These are phyloP conservation scores for Chloropsis cyanopogon DNA, from an alignment of 2,113 vertebrate species.

Conservation along the genomic window DNA sequence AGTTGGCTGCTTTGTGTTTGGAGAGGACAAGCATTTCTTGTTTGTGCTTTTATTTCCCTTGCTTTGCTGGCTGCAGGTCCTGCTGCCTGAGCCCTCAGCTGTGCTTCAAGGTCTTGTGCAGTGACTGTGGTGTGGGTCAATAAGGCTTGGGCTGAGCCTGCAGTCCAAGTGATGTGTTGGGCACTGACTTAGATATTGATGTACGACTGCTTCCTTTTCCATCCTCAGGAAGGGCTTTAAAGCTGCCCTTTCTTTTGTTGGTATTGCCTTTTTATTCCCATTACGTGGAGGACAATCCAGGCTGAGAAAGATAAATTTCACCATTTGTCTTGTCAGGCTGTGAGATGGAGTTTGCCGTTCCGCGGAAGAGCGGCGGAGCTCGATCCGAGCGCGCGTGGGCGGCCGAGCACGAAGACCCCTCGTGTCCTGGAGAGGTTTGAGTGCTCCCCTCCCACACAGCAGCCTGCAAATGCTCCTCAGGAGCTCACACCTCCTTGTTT, in stretches of 20 bases:
- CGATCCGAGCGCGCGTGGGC: background rate
- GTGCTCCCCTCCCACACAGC: background rate
- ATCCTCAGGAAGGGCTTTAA: background rate
- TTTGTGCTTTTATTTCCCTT: background rate
- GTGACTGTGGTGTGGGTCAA: background rate
- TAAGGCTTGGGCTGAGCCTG: conserved; percentile 9
- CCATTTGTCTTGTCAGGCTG: conserved; percentile 61
- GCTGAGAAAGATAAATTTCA: conserved; percentile 47
- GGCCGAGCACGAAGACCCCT: background rate
- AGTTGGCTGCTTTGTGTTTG: background rate
- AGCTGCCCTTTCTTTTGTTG: background rate
- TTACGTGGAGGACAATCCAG: background rate
- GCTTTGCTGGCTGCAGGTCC: background rate
- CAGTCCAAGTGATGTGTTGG: background rate
- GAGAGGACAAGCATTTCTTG: background rate
- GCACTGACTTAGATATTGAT: conserved; percentile 14
- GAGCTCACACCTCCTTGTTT: background rate
- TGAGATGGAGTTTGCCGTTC: conserved; percentile 22
- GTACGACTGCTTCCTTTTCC: background rate
- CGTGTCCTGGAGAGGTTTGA: background rate
- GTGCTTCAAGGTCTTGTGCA: background rate
- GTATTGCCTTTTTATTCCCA: conserved; percentile 12
- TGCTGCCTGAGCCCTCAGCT: background rate
- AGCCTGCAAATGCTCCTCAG: background rate
- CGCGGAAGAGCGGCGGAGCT: background rate